A percentile compares a stretch with the other conserved stretches of the same genome.
Conservation (phyloP, 2,797 vertebrate species). For the Coregonus sp. region DNA sequence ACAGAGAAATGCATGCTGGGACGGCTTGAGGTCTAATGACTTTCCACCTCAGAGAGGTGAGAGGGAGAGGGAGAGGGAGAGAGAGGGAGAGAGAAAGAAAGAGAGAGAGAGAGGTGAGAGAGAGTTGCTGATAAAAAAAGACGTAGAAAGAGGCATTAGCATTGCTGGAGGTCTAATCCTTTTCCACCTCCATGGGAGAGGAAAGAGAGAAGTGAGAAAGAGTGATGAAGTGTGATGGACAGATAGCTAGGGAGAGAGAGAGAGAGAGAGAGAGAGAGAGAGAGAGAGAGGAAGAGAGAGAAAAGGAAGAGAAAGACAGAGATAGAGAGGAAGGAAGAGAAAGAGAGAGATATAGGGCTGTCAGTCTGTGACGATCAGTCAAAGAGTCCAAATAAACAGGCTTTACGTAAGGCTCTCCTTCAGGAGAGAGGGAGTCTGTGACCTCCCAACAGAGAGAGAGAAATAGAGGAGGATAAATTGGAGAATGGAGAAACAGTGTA, state of each 20-base stretch:
- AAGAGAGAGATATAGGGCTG: background rate
- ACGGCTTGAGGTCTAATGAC: no score
- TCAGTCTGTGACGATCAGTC: conserved; percentile 5
- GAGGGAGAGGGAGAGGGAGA: no score
- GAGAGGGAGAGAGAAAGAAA: no score
- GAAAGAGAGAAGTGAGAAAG: background rate
- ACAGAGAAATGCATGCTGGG: background rate
- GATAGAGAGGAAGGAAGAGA: background rate
- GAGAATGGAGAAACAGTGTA: conserved; percentile 1
- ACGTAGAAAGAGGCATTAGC: no score
- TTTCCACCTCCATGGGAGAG: no score
- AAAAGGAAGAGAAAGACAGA: background rate
- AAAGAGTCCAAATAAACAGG: background rate
- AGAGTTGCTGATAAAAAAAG: background rate
- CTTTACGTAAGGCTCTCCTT: background rate
- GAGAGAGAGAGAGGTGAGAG: no score
- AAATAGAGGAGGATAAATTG: background rate
- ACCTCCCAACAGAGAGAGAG: background rate
- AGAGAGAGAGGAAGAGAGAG: background rate
- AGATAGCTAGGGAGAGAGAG: background rate
- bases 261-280: background rate
- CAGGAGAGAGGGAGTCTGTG: conserved; percentile 1
- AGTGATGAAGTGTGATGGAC: background rate
- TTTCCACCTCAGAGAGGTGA: no score
- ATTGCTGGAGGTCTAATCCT: no score